A percentile compares a stretch with the other conserved stretches of the same genome.
These are phyloP conservation scores for Nomada ferruginata DNA, from an alignment of 2,888 invertebrate species.

Conservation along the genomic window DNA sequence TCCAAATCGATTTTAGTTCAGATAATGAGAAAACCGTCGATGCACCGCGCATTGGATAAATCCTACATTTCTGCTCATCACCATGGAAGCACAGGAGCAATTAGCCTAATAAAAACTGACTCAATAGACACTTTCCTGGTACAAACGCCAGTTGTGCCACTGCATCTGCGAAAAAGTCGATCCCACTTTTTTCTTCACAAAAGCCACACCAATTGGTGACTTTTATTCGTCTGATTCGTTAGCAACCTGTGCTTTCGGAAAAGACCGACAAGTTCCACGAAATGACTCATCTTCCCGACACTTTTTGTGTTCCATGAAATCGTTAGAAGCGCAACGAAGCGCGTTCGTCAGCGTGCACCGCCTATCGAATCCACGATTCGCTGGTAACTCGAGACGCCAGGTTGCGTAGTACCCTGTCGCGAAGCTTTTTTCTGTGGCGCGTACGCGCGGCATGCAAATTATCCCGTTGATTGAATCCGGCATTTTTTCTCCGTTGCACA, in stretches of 20 bases:
- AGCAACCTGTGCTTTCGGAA: background rate
- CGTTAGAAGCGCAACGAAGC: background rate
- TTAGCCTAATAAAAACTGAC: conserved; percentile 9
- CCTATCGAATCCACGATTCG: conserved; percentile 23
- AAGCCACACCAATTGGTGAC: background rate
- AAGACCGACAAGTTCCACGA: background rate
- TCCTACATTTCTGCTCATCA: conserved; percentile 14
- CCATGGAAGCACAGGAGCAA: conserved; percentile 5
- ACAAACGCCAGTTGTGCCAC: conserved; percentile 15
- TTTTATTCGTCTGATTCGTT: background rate
- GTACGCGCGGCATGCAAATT: conserved; percentile 61
- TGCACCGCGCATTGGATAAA: background rate
- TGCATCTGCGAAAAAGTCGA: conserved; percentile 11
- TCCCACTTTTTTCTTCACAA: conserved; percentile 14
- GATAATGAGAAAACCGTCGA: background rate
- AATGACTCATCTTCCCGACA: conserved; percentile 2
- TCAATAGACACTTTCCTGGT: background rate
- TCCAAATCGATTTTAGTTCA: no score
- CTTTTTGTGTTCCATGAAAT: conserved; percentile 36
- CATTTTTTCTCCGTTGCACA: conserved; percentile 35
- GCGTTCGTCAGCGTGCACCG: conserved; percentile 35
- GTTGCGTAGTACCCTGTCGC: conserved; percentile 26
- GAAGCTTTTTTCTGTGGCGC: conserved; percentile 27
- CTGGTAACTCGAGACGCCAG: conserved; percentile 32
- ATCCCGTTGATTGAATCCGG: conserved; percentile 64